Evolutionary conservation across 2,888 invertebrate species (phyloP), one percentile per base, ranked within the genome.

Genomic region (Silvanus unidentatus): DNA sequence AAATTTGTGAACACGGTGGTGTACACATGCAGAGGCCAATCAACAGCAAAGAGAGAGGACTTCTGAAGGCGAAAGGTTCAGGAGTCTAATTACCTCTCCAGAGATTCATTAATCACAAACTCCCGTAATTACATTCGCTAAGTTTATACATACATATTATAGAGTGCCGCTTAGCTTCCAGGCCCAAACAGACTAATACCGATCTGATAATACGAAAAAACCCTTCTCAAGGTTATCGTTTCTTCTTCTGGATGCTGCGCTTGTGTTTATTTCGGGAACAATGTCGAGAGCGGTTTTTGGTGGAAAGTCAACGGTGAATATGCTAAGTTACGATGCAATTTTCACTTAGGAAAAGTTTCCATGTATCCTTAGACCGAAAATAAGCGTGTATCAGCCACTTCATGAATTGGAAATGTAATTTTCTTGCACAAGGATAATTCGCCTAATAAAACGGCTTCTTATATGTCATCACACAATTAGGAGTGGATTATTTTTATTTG

Each of bases 61-160:
- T 64, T 59, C 57, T 60, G 61, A 65, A 67, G 67, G 66, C 66
- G 63, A 67, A 66, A 68, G 68, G 68, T 68, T 66, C 63, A 58
- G 37, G 64, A 64, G 65, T 70, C 69, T 71, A 71, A 72, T 72
- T 72, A 69, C 70, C 69, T 67, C 71, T 68, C 71, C 52, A 60
- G 70, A 68, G 71, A 69, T 67, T 70, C 71, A 70, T 72, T 71
- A 70, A 72, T 72, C 71, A 72, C 69, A 67, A 68, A 69, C 68
- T 69, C 67, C 59, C 59, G 68, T 69, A 71, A 70, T 71, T 69
- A 69, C 68, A 66, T 68, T 68, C 63, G 66, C 68, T 60, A 68
- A 69, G 68, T 70, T 70, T 69, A 68, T 68, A 66, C 67, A 66
- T 68, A 65, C 64, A 63, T 64, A 66, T 64, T 66, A 65, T 59